Evolutionary conservation across 2,113 vertebrate genomes (phyloP).

Genomic region (Butorides virescens): DNA sequence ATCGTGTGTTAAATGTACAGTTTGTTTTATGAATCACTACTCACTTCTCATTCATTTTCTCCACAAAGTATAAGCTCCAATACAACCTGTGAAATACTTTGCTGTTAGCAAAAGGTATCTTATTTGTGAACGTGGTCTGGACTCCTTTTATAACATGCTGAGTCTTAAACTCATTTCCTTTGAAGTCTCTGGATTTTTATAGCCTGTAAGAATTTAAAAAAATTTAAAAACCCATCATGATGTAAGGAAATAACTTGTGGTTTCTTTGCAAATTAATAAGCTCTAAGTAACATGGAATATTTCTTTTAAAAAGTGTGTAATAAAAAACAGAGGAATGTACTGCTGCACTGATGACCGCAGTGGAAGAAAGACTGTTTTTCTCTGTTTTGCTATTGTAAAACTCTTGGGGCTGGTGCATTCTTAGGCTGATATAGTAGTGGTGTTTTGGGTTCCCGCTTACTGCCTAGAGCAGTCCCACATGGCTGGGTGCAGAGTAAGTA

Average conservation of each 20-base stretch:
- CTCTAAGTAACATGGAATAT: conserved; percentile 60
- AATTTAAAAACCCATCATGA: background rate
- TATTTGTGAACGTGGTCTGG: conserved; percentile 36
- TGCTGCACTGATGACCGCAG: conserved; percentile 42
- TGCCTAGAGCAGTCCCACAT: conserved; percentile 70
- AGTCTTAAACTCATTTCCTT: conserved; percentile 67
- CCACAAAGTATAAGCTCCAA: background rate
- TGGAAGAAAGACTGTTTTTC: conserved; percentile 58
- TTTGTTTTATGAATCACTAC: conserved; percentile 24
- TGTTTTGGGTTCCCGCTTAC: conserved; percentile 41
- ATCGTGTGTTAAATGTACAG: background rate
- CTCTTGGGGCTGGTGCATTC: conserved; percentile 43
- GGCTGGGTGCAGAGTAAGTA: conserved; percentile 67
- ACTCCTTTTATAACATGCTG: conserved; percentile 30
- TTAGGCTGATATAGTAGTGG: background rate
- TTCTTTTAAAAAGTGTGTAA: conserved; percentile 58
- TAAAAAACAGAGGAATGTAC: conserved; percentile 58
- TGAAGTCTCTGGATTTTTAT: conserved; percentile 46
- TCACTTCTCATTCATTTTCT: conserved; percentile 24
- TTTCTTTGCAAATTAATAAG: conserved; percentile 74
- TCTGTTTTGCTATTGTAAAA: conserved; percentile 50
- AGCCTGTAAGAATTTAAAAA: conserved; percentile 2
- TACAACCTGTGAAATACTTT: conserved; percentile 45
- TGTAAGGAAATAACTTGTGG: conserved; percentile 69
- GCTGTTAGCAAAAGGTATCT: conserved; percentile 8